These are phyloP conservation scores for Oryzias javanicus DNA, from an alignment of 2,113 vertebrate species.

Conservation along the genomic window DNA sequence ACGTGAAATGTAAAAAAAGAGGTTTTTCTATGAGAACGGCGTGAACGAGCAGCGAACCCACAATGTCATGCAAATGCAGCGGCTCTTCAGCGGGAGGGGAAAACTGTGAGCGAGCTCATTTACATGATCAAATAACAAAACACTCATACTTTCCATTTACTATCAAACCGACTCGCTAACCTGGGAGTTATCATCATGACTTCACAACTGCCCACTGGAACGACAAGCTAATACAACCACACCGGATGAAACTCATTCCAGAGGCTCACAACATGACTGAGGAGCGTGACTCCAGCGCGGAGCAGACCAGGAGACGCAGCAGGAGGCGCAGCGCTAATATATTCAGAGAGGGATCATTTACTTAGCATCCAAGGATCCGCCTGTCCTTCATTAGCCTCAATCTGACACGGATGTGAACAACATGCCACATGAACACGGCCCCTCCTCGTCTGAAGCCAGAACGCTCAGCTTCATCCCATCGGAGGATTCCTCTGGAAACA, in stretches of 20 bases:
- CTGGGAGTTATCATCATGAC: conserved; percentile 30
- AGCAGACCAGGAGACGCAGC: conserved; percentile 37
- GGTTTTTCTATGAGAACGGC: conserved; percentile 31
- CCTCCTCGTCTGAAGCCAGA: conserved; percentile 34
- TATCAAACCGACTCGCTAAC: conserved; percentile 51
- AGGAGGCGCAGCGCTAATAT: conserved; percentile 47
- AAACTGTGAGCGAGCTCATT: conserved; percentile 64
- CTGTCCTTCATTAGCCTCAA: conserved; percentile 73
- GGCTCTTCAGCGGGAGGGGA: conserved; percentile 70
- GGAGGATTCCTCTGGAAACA: conserved; percentile 69
- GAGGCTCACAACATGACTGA: conserved; percentile 21
- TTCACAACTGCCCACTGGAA: conserved; percentile 3
- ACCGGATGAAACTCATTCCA: background rate
- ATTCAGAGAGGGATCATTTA: conserved; percentile 70
- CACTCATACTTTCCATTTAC: conserved; percentile 75
- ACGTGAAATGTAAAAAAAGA: conserved; percentile 5
- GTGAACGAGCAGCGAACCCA: conserved; percentile 62
- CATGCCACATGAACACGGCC: conserved; percentile 69
- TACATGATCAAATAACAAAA: conserved; percentile 76
- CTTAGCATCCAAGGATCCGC: conserved; percentile 67
- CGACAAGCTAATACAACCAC: background rate
- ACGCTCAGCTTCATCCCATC: conserved; percentile 26
- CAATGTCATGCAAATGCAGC: conserved; percentile 74
- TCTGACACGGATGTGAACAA: conserved; percentile 73
- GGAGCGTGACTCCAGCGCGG: conserved; percentile 40